These are phyloP conservation scores for Drosophila ironensis DNA, from an alignment of 1,140 invertebrate species.

Conservation along the genomic window DNA sequence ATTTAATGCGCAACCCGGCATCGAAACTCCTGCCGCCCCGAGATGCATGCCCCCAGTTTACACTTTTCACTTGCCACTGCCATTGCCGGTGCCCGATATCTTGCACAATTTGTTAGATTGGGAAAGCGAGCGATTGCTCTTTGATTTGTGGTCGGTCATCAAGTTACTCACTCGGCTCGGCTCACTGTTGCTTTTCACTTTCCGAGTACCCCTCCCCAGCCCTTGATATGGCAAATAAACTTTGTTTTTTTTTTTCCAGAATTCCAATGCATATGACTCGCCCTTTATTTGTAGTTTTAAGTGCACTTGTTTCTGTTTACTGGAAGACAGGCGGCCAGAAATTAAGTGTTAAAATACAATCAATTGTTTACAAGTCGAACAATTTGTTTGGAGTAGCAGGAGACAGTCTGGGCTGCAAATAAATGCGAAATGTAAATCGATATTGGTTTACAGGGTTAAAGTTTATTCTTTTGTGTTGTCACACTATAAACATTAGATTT, in stretches of 20 bases:
- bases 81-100: no score
- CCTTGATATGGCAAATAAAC: no score
- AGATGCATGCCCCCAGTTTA: no score
- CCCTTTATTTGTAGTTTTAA: slow-evolving; percentile 25
- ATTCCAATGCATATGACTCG: slow-evolving; percentile 47
- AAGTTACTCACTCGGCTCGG: slow-evolving; percentile 22
- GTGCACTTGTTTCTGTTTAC: slow-evolving; percentile 51
- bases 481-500: no score
- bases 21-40: no score
- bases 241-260: slow-evolving; percentile 4
- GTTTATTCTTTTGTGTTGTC: no score
- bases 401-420: background rate
- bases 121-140: background rate
- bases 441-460: no score
- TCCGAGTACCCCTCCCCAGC: no score
- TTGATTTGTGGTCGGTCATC: slow-evolving; percentile 4
- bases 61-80: no score
- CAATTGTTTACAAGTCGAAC: slow-evolving; percentile 29
- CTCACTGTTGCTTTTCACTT: slow-evolving; percentile 6
- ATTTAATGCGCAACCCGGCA: slow-evolving; percentile 58
- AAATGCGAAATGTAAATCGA: background rate
- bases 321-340: slow-evolving; percentile 39
- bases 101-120: background rate
- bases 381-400: slow-evolving; percentile 22
- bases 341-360: slow-evolving; percentile 53